A percentile compares a stretch with the other conserved stretches of the same genome.
These are phyloP conservation scores for Seriola dumerili DNA, from an alignment of 2,113 vertebrate genomes.

Conservation along the genomic window DNA sequence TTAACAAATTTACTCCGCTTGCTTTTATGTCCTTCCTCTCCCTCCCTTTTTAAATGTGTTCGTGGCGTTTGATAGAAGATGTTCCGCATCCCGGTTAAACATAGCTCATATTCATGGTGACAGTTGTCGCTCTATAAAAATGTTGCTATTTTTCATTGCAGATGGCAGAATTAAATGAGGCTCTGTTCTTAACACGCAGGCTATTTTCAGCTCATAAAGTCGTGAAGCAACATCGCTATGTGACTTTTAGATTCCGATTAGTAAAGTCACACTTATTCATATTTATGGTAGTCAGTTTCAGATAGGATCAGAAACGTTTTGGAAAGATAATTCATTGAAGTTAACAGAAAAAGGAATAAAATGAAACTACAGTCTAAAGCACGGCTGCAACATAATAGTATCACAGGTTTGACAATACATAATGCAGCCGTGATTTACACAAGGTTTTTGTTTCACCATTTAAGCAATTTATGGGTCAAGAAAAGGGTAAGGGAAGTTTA, in stretches of 20 bases:
- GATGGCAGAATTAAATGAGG: conserved; percentile 66
- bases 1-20: conserved; percentile 9
- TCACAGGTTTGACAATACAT: neutral
- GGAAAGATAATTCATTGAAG: neutral
- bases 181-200: conserved; percentile 47
- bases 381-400: neutral
- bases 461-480: conserved; percentile 1
- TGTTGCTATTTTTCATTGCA: conserved; percentile 63
- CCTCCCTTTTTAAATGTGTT: neutral
- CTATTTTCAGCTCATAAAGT: conserved; percentile 66
- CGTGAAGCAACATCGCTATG: conserved; percentile 20
- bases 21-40: conserved; percentile 20
- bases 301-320: conserved; percentile 2
- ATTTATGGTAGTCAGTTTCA: neutral
- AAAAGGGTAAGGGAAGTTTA: neutral
- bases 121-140: conserved; percentile 64
- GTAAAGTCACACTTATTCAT: conserved; percentile 24
- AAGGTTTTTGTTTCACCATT: neutral
- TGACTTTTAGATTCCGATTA: conserved; percentile 43
- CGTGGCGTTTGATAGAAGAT: conserved; percentile 24
- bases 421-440: neutral
- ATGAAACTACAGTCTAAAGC: neutral
- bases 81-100: conserved; percentile 41
- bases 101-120: conserved; percentile 56
- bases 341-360: neutral